These are phyloP conservation scores for Nomada hirtipes DNA, from an alignment of 2,888 invertebrate species.

Conservation along the genomic window DNA sequence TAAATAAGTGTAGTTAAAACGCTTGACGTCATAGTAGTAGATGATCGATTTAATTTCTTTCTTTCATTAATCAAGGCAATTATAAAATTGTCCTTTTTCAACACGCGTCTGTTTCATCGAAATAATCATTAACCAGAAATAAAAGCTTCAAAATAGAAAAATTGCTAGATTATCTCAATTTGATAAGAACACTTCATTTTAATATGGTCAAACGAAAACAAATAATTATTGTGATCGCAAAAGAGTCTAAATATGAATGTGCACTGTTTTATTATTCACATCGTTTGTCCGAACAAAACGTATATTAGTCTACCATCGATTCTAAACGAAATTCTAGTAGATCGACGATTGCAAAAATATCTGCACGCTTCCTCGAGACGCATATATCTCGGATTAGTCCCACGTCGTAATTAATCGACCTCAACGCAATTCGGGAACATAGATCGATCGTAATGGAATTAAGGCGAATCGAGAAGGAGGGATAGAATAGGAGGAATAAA, in stretches of 20 bases:
- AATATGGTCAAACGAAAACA: not conserved
- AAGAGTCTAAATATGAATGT: too few species aligned
- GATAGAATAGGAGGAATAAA: not conserved
- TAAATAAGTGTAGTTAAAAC: too few species aligned
- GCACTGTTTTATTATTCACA: not conserved
- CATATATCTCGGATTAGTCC: not conserved
- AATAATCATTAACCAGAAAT: not conserved
- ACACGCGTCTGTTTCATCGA: not conserved
- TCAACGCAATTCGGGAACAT: slow-evolving; percentile 3
- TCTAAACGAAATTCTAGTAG: not conserved
- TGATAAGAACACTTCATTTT: not conserved
- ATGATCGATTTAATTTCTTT: too few species aligned
- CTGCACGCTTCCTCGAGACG: not conserved
- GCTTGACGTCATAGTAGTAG: too few species aligned
- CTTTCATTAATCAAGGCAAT: not conserved
- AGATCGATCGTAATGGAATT: slow-evolving; percentile 39
- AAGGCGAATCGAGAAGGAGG: not conserved
- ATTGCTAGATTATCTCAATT: not conserved
- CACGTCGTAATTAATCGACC: slow-evolving; percentile 27
- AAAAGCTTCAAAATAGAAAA: too few species aligned
- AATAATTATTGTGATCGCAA: too few species aligned
- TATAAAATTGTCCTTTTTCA: not conserved
- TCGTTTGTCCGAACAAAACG: not conserved
- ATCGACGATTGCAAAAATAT: not conserved
- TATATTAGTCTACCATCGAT: not conserved